Conservation (phyloP, 2,888 invertebrate genomes). For the Hemithea aestivaria region DNA sequence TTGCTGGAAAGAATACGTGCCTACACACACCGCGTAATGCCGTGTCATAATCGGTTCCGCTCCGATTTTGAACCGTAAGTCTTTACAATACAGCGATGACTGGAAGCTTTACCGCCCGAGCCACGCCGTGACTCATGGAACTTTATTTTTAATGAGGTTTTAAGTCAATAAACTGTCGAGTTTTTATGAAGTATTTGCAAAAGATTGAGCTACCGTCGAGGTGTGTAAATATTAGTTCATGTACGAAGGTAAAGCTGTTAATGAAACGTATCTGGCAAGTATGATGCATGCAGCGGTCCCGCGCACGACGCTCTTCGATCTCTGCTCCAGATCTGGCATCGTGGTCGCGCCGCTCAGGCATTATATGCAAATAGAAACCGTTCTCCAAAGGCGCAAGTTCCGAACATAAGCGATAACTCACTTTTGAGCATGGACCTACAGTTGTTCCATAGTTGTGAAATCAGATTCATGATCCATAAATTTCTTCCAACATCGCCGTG, state of each 20-base stretch:
- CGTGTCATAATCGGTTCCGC: slow-evolving; percentile 32
- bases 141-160: slow-evolving; percentile 43
- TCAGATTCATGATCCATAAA: slow-evolving; percentile 24
- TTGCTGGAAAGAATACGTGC: slow-evolving; percentile 42
- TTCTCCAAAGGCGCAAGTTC: slow-evolving; percentile 48
- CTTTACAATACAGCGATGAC: slow-evolving; percentile 33
- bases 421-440: slow-evolving; percentile 28
- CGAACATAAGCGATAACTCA: slow-evolving; percentile 47
- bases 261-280: slow-evolving; percentile 46
- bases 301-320: slow-evolving; percentile 54
- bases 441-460: slow-evolving; percentile 26
- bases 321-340: slow-evolving; percentile 65
- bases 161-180: slow-evolving; percentile 49
- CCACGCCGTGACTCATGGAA: slow-evolving; percentile 49
- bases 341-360: slow-evolving; percentile 60
- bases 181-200: slow-evolving; percentile 37
- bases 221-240: slow-evolving; percentile 34
- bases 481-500: slow-evolving; percentile 18
- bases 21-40: slow-evolving; percentile 34
- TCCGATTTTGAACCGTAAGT: slow-evolving; percentile 35
- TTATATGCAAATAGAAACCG: slow-evolving; percentile 66
- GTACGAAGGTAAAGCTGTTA: slow-evolving; percentile 31
- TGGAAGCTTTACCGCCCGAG: slow-evolving; percentile 35
- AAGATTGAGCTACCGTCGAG: slow-evolving; percentile 32
- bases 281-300: slow-evolving; percentile 48